These are phyloP conservation scores for Ailurus styani DNA, from an alignment of 2,113 vertebrate genomes.

Conservation along the genomic window DNA sequence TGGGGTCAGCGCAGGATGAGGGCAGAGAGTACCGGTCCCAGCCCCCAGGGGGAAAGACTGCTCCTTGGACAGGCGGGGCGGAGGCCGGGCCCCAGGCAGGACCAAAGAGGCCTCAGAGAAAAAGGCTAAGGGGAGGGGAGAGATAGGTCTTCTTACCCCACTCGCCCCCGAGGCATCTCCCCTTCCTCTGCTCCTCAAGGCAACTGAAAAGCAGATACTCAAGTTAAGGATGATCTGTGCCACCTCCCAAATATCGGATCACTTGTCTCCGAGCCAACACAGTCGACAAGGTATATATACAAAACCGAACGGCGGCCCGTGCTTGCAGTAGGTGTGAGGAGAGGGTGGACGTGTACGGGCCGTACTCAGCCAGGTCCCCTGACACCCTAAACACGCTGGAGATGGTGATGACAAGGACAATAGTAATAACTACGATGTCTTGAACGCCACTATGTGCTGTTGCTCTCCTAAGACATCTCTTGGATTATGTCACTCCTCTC, in stretches of 20 bases:
- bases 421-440: neutral
- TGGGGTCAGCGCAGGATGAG: neutral
- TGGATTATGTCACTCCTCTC: no score
- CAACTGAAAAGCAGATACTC: neutral
- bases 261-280: neutral
- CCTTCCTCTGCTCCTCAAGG: neutral
- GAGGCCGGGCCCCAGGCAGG: neutral
- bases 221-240: neutral
- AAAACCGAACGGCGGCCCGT: neutral
- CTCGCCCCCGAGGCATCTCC: neutral
- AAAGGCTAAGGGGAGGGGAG: neutral
- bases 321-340: neutral
- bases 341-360: no score
- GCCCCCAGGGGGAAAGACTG: neutral
- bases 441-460: neutral
- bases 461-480: neutral
- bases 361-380: neutral
- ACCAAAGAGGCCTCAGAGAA: neutral
- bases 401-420: neutral
- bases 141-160: neutral
- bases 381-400: neutral
- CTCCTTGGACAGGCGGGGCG: neutral
- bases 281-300: no score
- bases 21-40: neutral
- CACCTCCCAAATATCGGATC: neutral